Percentiles rank a stretch among this genome's conserved stretches.
These are phyloP conservation scores for Prietella phreatophila DNA, from an alignment of 2,113 vertebrate species.

Conservation along the genomic window DNA sequence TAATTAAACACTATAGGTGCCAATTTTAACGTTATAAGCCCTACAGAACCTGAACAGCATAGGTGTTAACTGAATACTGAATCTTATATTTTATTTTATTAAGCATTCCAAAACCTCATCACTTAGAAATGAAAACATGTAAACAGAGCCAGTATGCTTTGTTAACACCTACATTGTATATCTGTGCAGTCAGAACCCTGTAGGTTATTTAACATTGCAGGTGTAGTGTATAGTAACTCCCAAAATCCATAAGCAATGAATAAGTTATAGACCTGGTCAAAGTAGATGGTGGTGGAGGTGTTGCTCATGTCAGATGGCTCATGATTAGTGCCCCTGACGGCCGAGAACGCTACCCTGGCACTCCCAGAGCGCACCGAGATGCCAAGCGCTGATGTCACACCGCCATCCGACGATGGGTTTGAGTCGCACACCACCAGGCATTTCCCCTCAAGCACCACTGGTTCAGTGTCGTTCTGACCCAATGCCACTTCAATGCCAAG, in stretches of 20 bases:
- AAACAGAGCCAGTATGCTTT: neutral
- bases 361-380: conserved; percentile 95
- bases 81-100: neutral
- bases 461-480: conserved; percentile 95
- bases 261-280: conserved; percentile 85
- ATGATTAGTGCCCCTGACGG: conserved; percentile 92
- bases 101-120: neutral
- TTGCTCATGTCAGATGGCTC: conserved; percentile 97
- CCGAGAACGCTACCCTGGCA: conserved; percentile 96
- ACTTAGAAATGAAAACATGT: neutral
- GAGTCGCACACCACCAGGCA: conserved; percentile 98
- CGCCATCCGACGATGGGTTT: conserved; percentile 93
- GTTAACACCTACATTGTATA: neutral
- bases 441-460: conserved; percentile 96
- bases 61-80: neutral
- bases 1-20: neutral
- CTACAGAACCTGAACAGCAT: neutral
- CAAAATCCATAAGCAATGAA: neutral
- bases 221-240: conserved; percentile 14
- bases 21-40: neutral
- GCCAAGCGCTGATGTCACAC: conserved; percentile 92
- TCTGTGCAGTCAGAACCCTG: neutral
- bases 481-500: conserved; percentile 73
- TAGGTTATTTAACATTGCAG: neutral
- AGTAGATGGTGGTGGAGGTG: conserved; percentile 99